Evolutionary conservation across 64 coral and sea anemone genomes (phyloP).

Genomic region (Acropora tenuis): DNA sequence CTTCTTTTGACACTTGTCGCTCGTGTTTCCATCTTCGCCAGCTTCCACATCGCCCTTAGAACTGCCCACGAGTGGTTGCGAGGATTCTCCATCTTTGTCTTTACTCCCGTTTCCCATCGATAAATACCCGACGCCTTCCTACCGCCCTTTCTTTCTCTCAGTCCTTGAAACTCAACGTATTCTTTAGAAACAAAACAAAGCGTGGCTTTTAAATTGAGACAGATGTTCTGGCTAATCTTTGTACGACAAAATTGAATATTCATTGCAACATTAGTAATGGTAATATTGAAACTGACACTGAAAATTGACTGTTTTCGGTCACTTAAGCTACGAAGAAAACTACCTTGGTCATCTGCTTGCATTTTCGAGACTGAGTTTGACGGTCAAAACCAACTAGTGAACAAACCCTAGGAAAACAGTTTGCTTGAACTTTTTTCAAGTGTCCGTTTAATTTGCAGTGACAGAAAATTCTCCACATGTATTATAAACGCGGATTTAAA

Average conservation of each 20-base stretch:
- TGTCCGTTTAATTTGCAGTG: too few relatives aligned
- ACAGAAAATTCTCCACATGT: too few relatives aligned
- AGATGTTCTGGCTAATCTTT: constrained; percentile 33
- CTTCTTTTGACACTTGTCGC: neutral
- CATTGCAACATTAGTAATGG: neutral
- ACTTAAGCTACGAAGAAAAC: too few relatives aligned
- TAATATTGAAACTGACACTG: neutral
- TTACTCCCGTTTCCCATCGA: constrained; percentile 32
- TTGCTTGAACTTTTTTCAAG: too few relatives aligned
- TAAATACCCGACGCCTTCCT: neutral
- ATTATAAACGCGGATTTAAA: too few relatives aligned
- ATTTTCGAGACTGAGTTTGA: too few relatives aligned
- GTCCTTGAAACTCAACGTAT: neutral
- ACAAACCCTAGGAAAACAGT: too few relatives aligned
- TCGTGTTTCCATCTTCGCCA: neutral
- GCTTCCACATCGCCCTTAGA: neutral
- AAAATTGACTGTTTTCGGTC: too few relatives aligned
- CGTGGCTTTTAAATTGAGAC: neutral
- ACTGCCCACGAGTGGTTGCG: neutral
- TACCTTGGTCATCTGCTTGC: neutral
- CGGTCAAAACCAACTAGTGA: too few relatives aligned
- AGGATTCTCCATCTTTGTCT: constrained; percentile 19
- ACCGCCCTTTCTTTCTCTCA: neutral
- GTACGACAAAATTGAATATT: neutral
- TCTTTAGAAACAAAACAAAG: constrained; percentile 24